phyloP scores from a whole-genome alignment of 2,113 vertebrate species.

The Lophius piscatorius region DNA sequence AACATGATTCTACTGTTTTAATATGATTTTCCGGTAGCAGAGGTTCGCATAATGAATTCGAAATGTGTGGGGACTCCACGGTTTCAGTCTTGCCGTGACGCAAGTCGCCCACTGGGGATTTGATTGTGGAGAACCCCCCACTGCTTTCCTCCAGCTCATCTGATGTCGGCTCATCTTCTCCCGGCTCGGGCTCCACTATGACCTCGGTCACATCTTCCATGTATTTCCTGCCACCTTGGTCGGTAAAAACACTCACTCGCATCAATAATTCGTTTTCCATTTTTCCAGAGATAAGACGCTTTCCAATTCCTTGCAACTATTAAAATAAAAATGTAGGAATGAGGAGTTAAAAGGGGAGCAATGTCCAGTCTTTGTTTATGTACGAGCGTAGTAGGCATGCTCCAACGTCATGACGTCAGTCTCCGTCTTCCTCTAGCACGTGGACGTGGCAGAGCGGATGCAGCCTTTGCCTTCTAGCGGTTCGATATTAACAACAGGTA shows the following conservation, averaged over 20 bases:
- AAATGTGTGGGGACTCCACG: not conserved
- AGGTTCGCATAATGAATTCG: slow-evolving; percentile 14
- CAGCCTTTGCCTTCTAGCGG: slow-evolving; percentile 36
- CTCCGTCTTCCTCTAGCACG: slow-evolving; percentile 9
- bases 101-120: not conserved
- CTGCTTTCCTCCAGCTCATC: slow-evolving; percentile 57
- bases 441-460: not conserved
- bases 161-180: slow-evolving; percentile 75
- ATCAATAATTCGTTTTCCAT: slow-evolving; percentile 87
- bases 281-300: slow-evolving; percentile 10
- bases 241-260: slow-evolving; percentile 91
- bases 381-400: slow-evolving; percentile 75
- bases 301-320: not conserved
- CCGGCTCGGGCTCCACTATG: slow-evolving; percentile 88
- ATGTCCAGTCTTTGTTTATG: slow-evolving; percentile 76
- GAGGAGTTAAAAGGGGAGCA: slow-evolving; percentile 13
- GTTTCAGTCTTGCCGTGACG: not conserved
- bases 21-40: slow-evolving; percentile 11
- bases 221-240: slow-evolving; percentile 95
- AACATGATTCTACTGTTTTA: not conserved
- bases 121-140: slow-evolving; percentile 11
- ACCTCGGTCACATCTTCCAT: slow-evolving; percentile 97
- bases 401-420: slow-evolving; percentile 67
- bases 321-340: slow-evolving; percentile 16
- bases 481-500: too few relatives aligned